Evolutionary conservation across 2,797 vertebrate genomes (phyloP), one percentile per base, ranked within the genome.

Genomic region (Sphenodon punctatus): DNA sequence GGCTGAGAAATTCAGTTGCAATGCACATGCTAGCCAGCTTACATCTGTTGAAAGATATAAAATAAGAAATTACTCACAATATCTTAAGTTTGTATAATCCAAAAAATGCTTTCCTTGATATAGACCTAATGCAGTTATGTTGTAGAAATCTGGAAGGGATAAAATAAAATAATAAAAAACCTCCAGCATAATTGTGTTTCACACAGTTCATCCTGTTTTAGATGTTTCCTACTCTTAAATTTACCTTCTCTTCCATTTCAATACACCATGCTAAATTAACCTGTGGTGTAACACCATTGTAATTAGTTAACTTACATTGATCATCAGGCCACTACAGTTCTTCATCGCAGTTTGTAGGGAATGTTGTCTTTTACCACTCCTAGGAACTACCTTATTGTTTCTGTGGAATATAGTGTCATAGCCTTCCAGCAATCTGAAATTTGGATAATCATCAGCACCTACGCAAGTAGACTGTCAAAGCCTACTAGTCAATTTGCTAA

Each of bases 71-170:
- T 87, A 97, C 96, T 97, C 86, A 97, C 96, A 97, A 53, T 90
- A 90, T 96, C 88, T 94, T 94, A 43, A 97, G 92, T 64, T 80
- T 95, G 82, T 91, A 81, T 77, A 97, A 91, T 73, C 96, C 95
- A n/a, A 89, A 95, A 92, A 98, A 97, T 53, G 96, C 95, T 48
- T 92, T 93, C 65, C 86, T 94, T 72, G 96, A 97, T 68, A 97
- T 88, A 36, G 85, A 76, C 83, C 90, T 92, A 59, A 98, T 95
- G 73, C 92, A 95, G 86, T 97, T 97, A 87, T 97, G 92, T 71
- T 97, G 96, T 27, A 97, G 95, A 91, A 96, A 97, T 84, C 96
- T 95, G 66, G 16, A 34, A 30, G 22, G 59, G 68, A 82, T 51
- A 75, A 80, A 72, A 71, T 17, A 84, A 58, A 71, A 82, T 63